A percentile compares a stretch with the other conserved stretches of the same genome.
Evolutionary conservation across 2,888 invertebrate genomes (phyloP).

Genomic region (Cerceris rybyensis): DNA sequence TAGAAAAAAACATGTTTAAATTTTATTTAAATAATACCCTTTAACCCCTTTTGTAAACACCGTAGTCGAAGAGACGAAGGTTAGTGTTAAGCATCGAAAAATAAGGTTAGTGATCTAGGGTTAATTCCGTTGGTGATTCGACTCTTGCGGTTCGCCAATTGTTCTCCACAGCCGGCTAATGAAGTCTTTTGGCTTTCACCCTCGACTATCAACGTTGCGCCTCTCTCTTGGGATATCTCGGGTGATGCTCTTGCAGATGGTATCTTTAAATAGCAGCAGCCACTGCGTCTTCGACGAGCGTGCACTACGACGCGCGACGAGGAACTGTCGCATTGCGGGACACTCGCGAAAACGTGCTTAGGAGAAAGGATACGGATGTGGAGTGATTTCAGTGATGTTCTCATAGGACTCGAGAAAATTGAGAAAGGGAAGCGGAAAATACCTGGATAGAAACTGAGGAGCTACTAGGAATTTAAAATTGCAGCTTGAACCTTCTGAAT

Average conservation of each 20-base stretch:
- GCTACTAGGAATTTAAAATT: too few relatives aligned
- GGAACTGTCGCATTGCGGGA: slow-evolving; percentile 38
- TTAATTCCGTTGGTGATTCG: slow-evolving; percentile 57
- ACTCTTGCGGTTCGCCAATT: slow-evolving; percentile 43
- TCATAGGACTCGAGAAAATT: too few relatives aligned
- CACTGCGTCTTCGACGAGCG: slow-evolving; percentile 16
- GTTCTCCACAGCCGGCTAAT: slow-evolving; percentile 51
- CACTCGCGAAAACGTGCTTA: neutral
- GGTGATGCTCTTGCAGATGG: slow-evolving; percentile 58
- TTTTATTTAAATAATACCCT: too few relatives aligned
- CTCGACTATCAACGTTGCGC: slow-evolving; percentile 48
- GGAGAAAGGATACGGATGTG: neutral
- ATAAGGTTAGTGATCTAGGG: too few relatives aligned
- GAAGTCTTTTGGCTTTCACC: slow-evolving; percentile 55
- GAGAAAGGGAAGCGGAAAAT: too few relatives aligned
- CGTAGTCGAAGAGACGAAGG: too few relatives aligned
- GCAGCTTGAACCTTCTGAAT: too few relatives aligned
- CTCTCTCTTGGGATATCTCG: slow-evolving; percentile 50
- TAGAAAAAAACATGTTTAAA: too few relatives aligned
- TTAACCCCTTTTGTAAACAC: too few relatives aligned
- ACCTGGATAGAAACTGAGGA: too few relatives aligned
- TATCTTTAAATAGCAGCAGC: slow-evolving; percentile 63
- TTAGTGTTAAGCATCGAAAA: too few relatives aligned
- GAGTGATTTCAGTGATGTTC: too few relatives aligned
- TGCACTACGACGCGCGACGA: slow-evolving; percentile 5